Evolutionary conservation across 1,140 invertebrate species (phyloP).

Genomic region (Ditylenchus dipsaci): DNA sequence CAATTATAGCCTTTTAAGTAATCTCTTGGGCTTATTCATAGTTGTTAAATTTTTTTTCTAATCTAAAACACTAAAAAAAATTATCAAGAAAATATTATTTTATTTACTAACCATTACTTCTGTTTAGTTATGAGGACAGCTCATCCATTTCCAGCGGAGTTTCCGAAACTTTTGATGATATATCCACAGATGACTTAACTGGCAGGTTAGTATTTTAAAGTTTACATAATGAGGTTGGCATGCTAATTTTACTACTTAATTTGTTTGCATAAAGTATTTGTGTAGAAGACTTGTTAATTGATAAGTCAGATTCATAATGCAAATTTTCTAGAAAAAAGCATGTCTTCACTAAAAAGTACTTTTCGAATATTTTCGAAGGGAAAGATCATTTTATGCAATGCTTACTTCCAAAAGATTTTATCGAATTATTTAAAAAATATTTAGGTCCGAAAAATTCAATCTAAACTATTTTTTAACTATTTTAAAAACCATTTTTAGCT

Average conservation of each 20-base stretch:
- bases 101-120: not conserved
- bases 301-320: not conserved
- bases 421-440: no score
- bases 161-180: conserved; percentile 20
- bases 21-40: no score
- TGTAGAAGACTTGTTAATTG: conserved; percentile 5
- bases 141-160: conserved; percentile 26
- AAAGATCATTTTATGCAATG: not conserved
- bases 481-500: no score
- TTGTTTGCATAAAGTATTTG: conserved; percentile 3
- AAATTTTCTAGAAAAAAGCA: no score
- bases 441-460: no score
- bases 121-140: conserved; percentile 32
- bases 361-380: not conserved
- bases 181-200: conserved; percentile 29
- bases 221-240: not conserved
- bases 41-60: no score
- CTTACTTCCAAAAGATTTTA: no score
- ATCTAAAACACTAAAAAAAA: no score
- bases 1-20: no score
- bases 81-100: no score
- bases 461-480: no score
- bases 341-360: not conserved
- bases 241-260: not conserved
- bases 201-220: conserved; percentile 2